A percentile compares a stretch with the other conserved stretches of the same genome.
phyloP scores from a whole-genome alignment of 2,113 vertebrate species.

The Eupsittula cactorum region DNA sequence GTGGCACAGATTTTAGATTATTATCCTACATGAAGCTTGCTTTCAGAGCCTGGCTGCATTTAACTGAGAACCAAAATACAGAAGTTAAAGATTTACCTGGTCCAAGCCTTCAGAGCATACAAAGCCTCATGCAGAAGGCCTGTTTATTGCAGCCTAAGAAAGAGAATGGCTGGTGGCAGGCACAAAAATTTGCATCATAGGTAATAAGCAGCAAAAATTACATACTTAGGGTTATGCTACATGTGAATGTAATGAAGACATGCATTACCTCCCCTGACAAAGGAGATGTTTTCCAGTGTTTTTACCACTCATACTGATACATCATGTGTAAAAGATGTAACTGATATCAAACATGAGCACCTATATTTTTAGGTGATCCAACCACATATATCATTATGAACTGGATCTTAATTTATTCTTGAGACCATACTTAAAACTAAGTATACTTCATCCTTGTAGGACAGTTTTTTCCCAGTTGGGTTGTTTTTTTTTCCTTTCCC shows the following conservation, averaged over 20 bases:
- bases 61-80: background rate
- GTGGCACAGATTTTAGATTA: background rate
- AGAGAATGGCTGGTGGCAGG: background rate
- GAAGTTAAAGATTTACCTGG: background rate
- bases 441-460: background rate
- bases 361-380: fast-evolving
- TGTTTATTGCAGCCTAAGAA: background rate
- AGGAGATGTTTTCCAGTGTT: background rate
- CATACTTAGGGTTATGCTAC: background rate
- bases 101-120: background rate
- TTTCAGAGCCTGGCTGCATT: background rate
- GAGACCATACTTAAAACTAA: background rate
- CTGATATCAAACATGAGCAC: background rate
- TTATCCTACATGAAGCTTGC: background rate
- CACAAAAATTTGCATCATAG: background rate
- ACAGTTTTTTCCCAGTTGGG: background rate
- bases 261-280: background rate
- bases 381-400: background rate
- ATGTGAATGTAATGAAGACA: background rate
- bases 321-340: background rate
- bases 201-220: background rate
- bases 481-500: background rate
- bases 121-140: background rate
- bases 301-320: background rate
- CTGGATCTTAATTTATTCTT: background rate